Evolutionary conservation across 2,888 invertebrate genomes (phyloP), one percentile per base, ranked within the genome.

Genomic region (Zeuzera pyrina): DNA sequence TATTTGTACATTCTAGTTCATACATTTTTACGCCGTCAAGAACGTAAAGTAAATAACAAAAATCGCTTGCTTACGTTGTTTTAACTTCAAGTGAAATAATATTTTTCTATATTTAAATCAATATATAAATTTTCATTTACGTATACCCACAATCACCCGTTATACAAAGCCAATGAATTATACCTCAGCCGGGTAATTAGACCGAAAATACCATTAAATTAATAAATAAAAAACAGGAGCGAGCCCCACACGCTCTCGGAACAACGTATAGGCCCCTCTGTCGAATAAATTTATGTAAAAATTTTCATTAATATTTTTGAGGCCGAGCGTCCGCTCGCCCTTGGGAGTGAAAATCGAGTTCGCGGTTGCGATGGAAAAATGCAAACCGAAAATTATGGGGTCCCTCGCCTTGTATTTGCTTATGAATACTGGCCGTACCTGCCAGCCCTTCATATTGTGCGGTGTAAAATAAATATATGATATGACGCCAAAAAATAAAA

Each of bases 271-370:
- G 69, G 68, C 68, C 81, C 79, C 78, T 77, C 76, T 69, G 66
- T 70, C 73, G 77, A 76, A 83, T 83, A 83, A 83, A 83, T 83
- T 83, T 83, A 83, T 83, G 83, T 81, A 83, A 81, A 83, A 83
- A 78, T 74, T 83, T 83, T 83, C 83, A 83, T 83, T 83, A 81
- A 81, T 83, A 83, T 83, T 83, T 81, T 79, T 72, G 78, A 78
- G 76, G 73, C 77, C 74, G 74, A 63, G 63, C 74, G 77, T 67
- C 70, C 78, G 74, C 50, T 60, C 64, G 78, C 81, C 83, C 81
- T 69, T 74, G 81, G 83, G 81, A 81, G 65, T 68, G 68, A 59
- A 67, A 77, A 77, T 77, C 77, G 78, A 76, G 79, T 78, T 78
- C 81, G 81, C 73, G 79, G 83, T 78, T 67, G 72, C 78, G 74